These are phyloP conservation scores for Condylura cristata DNA, from an alignment of 2,113 vertebrate genomes.

Conservation along the genomic window DNA sequence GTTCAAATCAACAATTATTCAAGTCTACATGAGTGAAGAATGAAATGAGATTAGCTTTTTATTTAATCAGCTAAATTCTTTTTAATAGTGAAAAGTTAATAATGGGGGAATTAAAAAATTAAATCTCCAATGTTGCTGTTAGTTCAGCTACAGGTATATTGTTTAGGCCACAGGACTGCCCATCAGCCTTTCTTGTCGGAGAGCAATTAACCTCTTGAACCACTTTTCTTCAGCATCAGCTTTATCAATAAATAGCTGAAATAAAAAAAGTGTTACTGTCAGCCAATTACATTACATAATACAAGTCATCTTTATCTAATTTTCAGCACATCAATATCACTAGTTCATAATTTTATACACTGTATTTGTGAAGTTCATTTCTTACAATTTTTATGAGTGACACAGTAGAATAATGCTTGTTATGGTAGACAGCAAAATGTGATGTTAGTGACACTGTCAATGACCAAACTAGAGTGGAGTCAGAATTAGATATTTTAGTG, in stretches of 20 bases:
- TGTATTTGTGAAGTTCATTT: background rate
- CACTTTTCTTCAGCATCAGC: slow-evolving; percentile 94
- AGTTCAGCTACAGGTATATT: background rate
- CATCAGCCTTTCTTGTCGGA: slow-evolving; percentile 96
- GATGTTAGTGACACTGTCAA: background rate
- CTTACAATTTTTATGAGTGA: background rate
- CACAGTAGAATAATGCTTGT: background rate
- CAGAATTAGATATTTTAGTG: background rate
- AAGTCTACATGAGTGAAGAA: slow-evolving; percentile 20
- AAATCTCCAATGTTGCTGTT: background rate
- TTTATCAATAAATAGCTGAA: slow-evolving; percentile 95
- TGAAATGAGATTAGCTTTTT: slow-evolving; percentile 6
- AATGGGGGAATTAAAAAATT: slow-evolving; percentile 1
- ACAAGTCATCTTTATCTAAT: background rate
- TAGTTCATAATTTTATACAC: background rate
- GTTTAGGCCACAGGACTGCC: slow-evolving; percentile 94
- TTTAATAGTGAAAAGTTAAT: background rate
- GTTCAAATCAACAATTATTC: slow-evolving; percentile 56
- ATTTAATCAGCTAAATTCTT: slow-evolving; percentile 28
- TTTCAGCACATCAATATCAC: background rate
- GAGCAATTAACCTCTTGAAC: slow-evolving; percentile 92
- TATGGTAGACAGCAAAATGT: background rate
- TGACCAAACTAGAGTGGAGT: background rate
- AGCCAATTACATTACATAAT: background rate
- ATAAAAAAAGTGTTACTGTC: slow-evolving; percentile 41